These are phyloP conservation scores for Megaleporinus macrocephalus DNA, from an alignment of 2,113 vertebrate species.

Conservation along the genomic window DNA sequence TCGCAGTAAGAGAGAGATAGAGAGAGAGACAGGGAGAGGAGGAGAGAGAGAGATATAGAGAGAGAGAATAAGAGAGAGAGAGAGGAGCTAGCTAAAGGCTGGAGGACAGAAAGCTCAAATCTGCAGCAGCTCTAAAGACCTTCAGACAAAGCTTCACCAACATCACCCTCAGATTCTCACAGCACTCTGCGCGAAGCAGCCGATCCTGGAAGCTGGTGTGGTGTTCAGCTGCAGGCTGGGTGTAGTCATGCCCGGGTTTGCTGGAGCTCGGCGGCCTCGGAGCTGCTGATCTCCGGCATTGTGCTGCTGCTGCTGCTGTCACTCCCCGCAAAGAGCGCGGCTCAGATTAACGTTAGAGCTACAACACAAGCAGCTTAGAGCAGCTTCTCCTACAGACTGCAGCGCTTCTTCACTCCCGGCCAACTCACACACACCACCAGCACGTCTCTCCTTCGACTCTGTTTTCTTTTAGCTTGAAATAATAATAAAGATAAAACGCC, in stretches of 20 bases:
- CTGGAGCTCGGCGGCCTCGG: neutral
- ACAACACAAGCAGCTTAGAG: neutral
- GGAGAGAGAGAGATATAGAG: neutral
- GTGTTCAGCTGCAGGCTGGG: neutral
- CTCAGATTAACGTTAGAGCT: neutral
- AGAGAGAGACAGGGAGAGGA: neutral
- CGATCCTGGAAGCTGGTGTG: neutral
- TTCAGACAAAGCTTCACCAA: neutral
- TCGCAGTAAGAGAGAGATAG: constrained; percentile 6
- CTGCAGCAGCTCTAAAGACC: constrained; percentile 1
- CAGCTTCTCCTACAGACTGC: neutral
- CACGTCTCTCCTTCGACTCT: neutral
- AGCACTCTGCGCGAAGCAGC: neutral
- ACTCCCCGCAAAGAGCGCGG: constrained; percentile 8
- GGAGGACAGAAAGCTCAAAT: neutral
- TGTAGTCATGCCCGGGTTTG: neutral
- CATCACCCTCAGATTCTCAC: constrained; percentile 18
- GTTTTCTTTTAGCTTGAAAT: neutral
- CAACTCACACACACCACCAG: too few species aligned
- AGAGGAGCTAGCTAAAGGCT: neutral
- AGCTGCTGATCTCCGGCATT: constrained; percentile 38
- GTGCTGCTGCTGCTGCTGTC: neutral
- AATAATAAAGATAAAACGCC: neutral
- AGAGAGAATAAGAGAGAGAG: neutral
- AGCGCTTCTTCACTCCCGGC: too few species aligned